Percentiles rank a stretch among this genome's conserved stretches.
Conservation (phyloP, 1,140 invertebrate species). For the Microplitis mediator region DNA sequence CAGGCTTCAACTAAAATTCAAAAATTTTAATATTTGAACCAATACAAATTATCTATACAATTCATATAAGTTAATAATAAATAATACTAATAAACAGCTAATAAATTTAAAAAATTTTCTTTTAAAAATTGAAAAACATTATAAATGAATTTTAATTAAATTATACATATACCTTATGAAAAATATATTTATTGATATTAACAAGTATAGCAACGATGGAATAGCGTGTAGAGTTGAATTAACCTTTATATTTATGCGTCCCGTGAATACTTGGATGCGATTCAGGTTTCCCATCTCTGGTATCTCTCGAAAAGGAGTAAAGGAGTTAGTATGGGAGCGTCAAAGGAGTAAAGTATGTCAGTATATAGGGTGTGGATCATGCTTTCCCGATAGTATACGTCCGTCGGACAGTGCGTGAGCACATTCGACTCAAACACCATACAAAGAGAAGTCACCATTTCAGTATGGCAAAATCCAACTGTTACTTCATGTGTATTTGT, state of each 20-base stretch:
- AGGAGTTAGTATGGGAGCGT: constrained; percentile 39
- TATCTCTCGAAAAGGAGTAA: constrained; percentile 34
- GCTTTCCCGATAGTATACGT: constrained; percentile 54
- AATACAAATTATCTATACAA: too few species aligned
- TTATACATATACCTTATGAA: too few species aligned
- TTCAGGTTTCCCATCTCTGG: constrained; percentile 38
- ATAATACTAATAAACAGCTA: too few species aligned
- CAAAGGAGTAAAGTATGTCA: constrained; percentile 31
- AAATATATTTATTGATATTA: too few species aligned
- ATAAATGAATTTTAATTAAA: too few species aligned
- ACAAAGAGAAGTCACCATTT: not conserved
- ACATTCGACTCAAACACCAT: constrained; percentile 29
- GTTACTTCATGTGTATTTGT: too few species aligned
- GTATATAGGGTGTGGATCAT: constrained; percentile 42
- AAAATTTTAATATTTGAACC: too few species aligned
- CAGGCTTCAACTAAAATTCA: too few species aligned
- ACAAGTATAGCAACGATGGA: too few species aligned
- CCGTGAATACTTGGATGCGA: constrained; percentile 50
- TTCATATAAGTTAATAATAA: too few species aligned
- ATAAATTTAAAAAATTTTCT: too few species aligned
- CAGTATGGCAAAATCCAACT: not conserved
- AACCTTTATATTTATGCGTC: constrained; percentile 45
- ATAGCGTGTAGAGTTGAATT: not conserved
- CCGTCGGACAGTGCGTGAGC: constrained; percentile 53
- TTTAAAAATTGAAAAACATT: too few species aligned